Evolutionary conservation across 2,113 vertebrate species (phyloP).

Genomic region (Lagopus muta): DNA sequence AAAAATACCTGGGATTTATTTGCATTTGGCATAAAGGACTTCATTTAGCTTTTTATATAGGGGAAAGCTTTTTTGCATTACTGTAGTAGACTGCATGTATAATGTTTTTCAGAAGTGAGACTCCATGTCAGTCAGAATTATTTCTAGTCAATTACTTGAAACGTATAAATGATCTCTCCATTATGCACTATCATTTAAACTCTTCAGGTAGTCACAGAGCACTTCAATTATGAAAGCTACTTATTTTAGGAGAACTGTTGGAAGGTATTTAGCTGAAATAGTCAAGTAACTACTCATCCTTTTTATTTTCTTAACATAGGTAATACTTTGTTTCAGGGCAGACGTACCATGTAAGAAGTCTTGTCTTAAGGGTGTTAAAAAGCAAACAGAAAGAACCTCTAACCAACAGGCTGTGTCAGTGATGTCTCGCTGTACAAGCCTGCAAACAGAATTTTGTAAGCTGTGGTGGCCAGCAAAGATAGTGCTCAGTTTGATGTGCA

Average conservation of each 20-base stretch:
- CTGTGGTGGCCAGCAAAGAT: rapidly evolving
- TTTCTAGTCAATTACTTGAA: background rate
- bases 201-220: background rate
- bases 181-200: background rate
- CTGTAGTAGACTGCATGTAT: background rate
- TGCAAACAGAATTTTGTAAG: background rate
- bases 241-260: background rate
- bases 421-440: background rate
- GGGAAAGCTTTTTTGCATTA: background rate
- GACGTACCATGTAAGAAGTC: background rate
- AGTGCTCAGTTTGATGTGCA: background rate
- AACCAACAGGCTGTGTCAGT: background rate
- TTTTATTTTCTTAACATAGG: background rate
- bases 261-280: background rate
- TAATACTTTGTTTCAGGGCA: background rate
- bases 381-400: background rate
- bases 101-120: background rate
- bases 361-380: rapidly evolving
- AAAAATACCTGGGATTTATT: background rate
- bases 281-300: background rate
- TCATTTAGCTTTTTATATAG: background rate
- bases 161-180: background rate
- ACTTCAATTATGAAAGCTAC: background rate
- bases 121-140: background rate
- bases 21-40: background rate